A percentile compares a stretch with the other conserved stretches of the same genome.
Evolutionary conservation across 2,888 invertebrate genomes (phyloP).

Genomic region (Acanthococcus lagerstroemiae): DNA sequence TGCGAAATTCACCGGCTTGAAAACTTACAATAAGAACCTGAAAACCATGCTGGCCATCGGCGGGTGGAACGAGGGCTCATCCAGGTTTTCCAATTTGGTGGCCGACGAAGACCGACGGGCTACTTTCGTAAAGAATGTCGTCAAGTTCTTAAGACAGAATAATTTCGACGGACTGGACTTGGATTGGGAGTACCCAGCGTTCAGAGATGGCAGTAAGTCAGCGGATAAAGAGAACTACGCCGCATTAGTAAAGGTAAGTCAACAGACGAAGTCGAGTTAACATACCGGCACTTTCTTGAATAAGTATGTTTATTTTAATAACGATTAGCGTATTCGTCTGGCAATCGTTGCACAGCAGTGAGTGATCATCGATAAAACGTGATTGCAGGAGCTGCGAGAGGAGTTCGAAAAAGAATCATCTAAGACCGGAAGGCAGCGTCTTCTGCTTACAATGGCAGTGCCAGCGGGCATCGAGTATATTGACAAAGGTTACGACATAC

Average conservation of each 20-base stretch:
- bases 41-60: constrained; percentile 87
- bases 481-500: constrained; percentile 85
- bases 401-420: constrained; percentile 79
- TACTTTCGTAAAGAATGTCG: constrained; percentile 70
- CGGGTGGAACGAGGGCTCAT: constrained; percentile 88
- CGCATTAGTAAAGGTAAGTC: constrained; percentile 63
- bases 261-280: no score
- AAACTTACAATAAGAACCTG: constrained; percentile 82
- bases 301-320: not conserved
- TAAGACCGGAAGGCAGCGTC: constrained; percentile 66
- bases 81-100: constrained; percentile 78
- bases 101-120: constrained; percentile 63
- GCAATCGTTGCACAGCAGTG: not conserved
- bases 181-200: constrained; percentile 87
- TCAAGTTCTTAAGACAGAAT: constrained; percentile 79
- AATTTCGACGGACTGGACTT: constrained; percentile 66
- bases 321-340: not conserved
- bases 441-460: constrained; percentile 84
- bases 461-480: constrained; percentile 89
- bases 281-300: not conserved
- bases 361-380: not conserved
- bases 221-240: constrained; percentile 82
- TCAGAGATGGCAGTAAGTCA: constrained; percentile 57
- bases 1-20: constrained; percentile 84
- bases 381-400: constrained; percentile 62